phyloP scores from a whole-genome alignment of 2,113 vertebrate genomes.

The Apteryx owenii region DNA sequence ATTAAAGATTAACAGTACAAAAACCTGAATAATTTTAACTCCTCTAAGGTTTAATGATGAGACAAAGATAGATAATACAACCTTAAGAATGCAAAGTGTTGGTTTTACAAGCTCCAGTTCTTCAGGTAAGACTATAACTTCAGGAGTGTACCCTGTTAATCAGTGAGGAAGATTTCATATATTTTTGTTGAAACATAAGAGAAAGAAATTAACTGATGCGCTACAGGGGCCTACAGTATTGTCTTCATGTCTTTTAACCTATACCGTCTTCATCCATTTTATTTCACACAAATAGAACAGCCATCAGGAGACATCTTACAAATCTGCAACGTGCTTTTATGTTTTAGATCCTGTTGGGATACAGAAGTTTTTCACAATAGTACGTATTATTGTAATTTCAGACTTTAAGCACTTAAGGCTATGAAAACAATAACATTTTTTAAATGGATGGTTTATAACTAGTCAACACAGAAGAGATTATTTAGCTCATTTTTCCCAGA shows the following conservation, averaged over 20 bases:
- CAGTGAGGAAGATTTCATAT: constrained; percentile 50
- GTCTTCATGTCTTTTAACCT: constrained; percentile 12
- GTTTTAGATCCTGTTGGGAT: neutral
- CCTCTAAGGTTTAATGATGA: neutral
- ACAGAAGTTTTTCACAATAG: neutral
- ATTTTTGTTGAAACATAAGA: constrained; percentile 32
- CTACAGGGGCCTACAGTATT: constrained; percentile 12
- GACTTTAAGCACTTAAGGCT: constrained; percentile 20
- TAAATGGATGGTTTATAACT: constrained; percentile 26
- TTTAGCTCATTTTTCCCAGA: constrained; percentile 41
- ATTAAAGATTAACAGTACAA: neutral
- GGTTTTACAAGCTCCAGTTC: constrained; percentile 13
- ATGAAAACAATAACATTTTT: neutral
- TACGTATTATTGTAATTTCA: neutral
- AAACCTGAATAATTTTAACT: neutral
- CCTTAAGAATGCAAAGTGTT: neutral
- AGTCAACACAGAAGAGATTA: constrained; percentile 17
- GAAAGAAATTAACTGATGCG: constrained; percentile 30
- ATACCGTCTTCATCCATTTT: constrained; percentile 27
- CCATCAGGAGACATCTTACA: constrained; percentile 17
- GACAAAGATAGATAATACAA: neutral
- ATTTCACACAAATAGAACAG: constrained; percentile 16
- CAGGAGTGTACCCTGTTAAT: constrained; percentile 41
- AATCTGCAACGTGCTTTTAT: constrained; percentile 21
- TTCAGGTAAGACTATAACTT: constrained; percentile 30